Evolutionary conservation across 1,140 invertebrate species (phyloP).

Genomic region (Drusus annulatus): DNA sequence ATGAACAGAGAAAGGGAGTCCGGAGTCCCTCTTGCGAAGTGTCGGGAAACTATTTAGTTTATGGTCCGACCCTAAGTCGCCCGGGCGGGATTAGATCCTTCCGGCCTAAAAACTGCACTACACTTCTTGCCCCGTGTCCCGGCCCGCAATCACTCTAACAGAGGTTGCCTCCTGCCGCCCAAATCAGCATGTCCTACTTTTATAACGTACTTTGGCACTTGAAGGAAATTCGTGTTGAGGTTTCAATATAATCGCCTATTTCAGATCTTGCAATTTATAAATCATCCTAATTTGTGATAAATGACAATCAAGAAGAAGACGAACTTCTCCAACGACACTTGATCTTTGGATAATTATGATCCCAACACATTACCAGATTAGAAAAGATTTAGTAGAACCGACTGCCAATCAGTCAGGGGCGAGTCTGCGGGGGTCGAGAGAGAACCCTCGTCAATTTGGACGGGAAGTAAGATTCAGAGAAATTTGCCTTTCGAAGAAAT

Average conservation of each 20-base stretch:
- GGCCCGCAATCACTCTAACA: too few species aligned
- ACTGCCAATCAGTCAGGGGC: background rate
- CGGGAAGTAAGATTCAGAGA: background rate
- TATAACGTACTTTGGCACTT: too few species aligned
- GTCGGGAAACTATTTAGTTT: slow-evolving; percentile 8
- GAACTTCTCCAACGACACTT: too few species aligned
- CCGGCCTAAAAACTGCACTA: slow-evolving; percentile 12
- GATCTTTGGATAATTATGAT: background rate
- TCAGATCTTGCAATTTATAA: too few species aligned
- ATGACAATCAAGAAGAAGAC: too few species aligned
- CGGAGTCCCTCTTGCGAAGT: background rate
- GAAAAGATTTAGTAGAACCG: background rate
- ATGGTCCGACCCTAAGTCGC: slow-evolving; percentile 3
- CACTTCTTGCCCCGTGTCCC: background rate
- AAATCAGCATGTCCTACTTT: too few species aligned
- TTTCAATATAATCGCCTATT: too few species aligned
- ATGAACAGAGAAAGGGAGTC: background rate
- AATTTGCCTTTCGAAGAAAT: background rate
- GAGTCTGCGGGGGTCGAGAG: background rate
- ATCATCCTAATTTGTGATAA: too few species aligned
- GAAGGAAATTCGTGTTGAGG: too few species aligned
- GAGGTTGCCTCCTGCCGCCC: background rate
- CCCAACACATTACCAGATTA: background rate
- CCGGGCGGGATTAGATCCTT: background rate
- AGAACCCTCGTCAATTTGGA: slow-evolving; percentile 23